A percentile compares a stretch with the other conserved stretches of the same genome.
These are phyloP conservation scores for Ornithorhynchus anatinus DNA, from an alignment of 2,113 vertebrate genomes.

Conservation along the genomic window DNA sequence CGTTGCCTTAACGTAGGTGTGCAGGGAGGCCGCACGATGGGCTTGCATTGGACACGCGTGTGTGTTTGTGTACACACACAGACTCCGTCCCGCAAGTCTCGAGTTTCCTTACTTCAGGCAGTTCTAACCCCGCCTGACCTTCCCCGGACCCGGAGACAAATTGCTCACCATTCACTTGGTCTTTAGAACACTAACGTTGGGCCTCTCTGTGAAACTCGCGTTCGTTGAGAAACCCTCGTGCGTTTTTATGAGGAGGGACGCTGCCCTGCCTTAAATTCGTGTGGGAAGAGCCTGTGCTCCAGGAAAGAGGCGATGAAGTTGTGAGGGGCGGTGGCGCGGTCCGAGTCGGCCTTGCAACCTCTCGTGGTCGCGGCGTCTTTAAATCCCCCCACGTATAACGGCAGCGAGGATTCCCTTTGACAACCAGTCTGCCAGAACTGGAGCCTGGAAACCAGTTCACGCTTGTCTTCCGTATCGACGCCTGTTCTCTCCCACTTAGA, in stretches of 20 bases:
- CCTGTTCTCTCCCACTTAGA: no score
- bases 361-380: background rate
- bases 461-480: no score
- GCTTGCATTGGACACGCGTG: no score
- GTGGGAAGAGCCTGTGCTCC: background rate
- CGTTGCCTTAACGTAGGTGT: no score
- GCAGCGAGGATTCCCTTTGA: background rate
- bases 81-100: no score
- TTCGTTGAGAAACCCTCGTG: background rate
- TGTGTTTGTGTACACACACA: no score
- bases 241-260: constrained; percentile 8
- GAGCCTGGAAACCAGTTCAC: background rate
- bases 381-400: background rate
- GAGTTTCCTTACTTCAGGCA: no score
- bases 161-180: no score
- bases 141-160: no score
- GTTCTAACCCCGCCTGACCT: no score
- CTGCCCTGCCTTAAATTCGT: background rate
- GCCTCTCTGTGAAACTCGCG: background rate
- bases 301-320: background rate
- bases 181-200: no score
- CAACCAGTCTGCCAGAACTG: background rate
- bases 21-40: no score
- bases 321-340: background rate
- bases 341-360: constrained; percentile 8